Percentiles rank a stretch among this genome's conserved stretches.
These are phyloP conservation scores for Caenorhabditis sp. DNA, from an alignment of 2,888 invertebrate species.

Conservation along the genomic window DNA sequence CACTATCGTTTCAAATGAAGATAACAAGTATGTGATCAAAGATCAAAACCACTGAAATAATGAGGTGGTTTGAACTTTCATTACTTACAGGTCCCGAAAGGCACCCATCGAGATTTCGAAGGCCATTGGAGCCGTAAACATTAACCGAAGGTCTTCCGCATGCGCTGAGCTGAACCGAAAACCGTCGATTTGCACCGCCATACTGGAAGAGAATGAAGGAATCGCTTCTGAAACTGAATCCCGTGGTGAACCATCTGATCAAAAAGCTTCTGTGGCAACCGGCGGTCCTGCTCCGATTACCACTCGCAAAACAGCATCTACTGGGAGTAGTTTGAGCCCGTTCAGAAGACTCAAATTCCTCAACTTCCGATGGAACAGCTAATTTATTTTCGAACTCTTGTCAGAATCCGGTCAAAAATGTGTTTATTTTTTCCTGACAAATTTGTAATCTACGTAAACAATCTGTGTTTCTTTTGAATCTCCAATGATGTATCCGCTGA, in stretches of 20 bases:
- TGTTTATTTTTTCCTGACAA: too few relatives aligned
- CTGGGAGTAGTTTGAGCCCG: conserved; percentile 42
- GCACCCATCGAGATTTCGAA: not conserved
- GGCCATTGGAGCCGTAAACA: conserved; percentile 24
- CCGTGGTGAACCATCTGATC: conserved; percentile 38
- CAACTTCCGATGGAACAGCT: conserved; percentile 38
- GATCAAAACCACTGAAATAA: not conserved
- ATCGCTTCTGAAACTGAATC: conserved; percentile 45
- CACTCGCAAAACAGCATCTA: conserved; percentile 28
- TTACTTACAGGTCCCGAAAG: not conserved
- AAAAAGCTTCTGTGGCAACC: not conserved
- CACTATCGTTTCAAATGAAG: conserved; percentile 16
- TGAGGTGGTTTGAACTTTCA: conserved; percentile 8
- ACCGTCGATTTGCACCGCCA: conserved; percentile 48
- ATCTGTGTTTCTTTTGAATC: not conserved
- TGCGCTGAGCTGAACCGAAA: conserved; percentile 49
- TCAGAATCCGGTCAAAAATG: too few relatives aligned
- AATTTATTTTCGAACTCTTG: not conserved
- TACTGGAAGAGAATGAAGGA: conserved; percentile 60
- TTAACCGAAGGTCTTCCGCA: conserved; percentile 14
- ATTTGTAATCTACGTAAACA: too few relatives aligned
- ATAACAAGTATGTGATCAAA: conserved; percentile 46
- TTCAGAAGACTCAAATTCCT: conserved; percentile 48
- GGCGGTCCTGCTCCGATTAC: conserved; percentile 16
- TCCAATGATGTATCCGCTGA: not conserved